Percentiles rank a stretch among this genome's conserved stretches.
Evolutionary conservation across 2,888 invertebrate genomes (phyloP).

Genomic region (Sarcophaga carnaria): DNA sequence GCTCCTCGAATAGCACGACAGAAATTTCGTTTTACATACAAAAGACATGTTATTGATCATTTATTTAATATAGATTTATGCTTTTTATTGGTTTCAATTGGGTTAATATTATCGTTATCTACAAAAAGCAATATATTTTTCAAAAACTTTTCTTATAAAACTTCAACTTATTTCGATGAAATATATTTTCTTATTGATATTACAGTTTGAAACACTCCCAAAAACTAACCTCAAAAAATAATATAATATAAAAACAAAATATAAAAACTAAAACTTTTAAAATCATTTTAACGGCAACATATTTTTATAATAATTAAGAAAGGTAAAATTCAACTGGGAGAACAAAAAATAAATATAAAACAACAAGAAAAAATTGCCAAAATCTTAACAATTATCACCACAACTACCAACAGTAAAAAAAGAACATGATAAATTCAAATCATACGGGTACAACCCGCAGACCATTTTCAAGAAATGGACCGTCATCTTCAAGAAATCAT

Average conservation of each 20-base stretch:
- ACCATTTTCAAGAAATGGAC: slow-evolving; percentile 80
- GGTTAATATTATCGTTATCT: background rate
- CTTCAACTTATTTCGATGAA: slow-evolving; percentile 35
- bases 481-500: slow-evolving; percentile 78
- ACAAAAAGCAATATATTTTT: background rate
- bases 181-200: slow-evolving; percentile 55
- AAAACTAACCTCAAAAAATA: slow-evolving; percentile 55
- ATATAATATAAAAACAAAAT: slow-evolving; percentile 12
- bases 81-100: slow-evolving; percentile 3
- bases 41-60: too few relatives aligned
- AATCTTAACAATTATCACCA: background rate
- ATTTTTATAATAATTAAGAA: slow-evolving; percentile 14
- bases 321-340: slow-evolving; percentile 5
- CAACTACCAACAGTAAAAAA: background rate
- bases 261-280: slow-evolving; percentile 24
- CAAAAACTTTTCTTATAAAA: slow-evolving; percentile 9
- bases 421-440: slow-evolving; percentile 77
- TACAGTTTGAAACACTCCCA: slow-evolving; percentile 61
- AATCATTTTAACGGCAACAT: slow-evolving; percentile 4
- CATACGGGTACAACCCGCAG: slow-evolving; percentile 80
- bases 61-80: background rate
- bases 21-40: too few relatives aligned
- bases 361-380: background rate
- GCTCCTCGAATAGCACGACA: too few relatives aligned
- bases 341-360: slow-evolving; percentile 5